phyloP scores from a whole-genome alignment of 2,888 invertebrate genomes.

The Deilephila porcellus region DNA sequence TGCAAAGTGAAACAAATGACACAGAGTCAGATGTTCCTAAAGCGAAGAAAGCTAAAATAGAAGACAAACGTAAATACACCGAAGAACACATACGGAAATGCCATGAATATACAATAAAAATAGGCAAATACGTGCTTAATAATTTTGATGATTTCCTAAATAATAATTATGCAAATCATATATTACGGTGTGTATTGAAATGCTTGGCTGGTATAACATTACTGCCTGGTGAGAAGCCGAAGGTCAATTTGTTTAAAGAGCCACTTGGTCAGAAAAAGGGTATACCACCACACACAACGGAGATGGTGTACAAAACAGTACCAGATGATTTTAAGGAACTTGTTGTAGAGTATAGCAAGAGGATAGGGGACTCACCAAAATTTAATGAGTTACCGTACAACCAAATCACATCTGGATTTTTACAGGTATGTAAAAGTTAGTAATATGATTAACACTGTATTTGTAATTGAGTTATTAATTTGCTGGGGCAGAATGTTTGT shows the following conservation, averaged over 20 bases:
- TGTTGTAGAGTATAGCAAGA: slow-evolving; percentile 86
- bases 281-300: slow-evolving; percentile 69
- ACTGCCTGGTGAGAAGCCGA: slow-evolving; percentile 75
- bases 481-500: too few species aligned
- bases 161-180: slow-evolving; percentile 91
- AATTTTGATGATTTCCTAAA: slow-evolving; percentile 94
- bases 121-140: slow-evolving; percentile 91
- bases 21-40: slow-evolving; percentile 53
- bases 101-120: slow-evolving; percentile 87
- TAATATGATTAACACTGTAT: too few species aligned
- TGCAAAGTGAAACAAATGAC: slow-evolving; percentile 50
- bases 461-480: too few species aligned
- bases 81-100: slow-evolving; percentile 83
- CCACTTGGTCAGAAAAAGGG: slow-evolving; percentile 27
- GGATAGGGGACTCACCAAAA: slow-evolving; percentile 90
- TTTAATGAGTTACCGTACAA: slow-evolving; percentile 89
- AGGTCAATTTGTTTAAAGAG: slow-evolving; percentile 68
- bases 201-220: slow-evolving; percentile 88
- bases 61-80: slow-evolving; percentile 61
- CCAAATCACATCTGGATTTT: slow-evolving; percentile 88
- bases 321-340: slow-evolving; percentile 86
- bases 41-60: slow-evolving; percentile 60
- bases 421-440: slow-evolving; percentile 77
- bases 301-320: slow-evolving; percentile 76
- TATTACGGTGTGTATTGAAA: slow-evolving; percentile 89